Percentiles rank a stretch among this genome's conserved stretches.
phyloP scores from a whole-genome alignment of 2,797 vertebrate species.

The Platalea minor region DNA sequence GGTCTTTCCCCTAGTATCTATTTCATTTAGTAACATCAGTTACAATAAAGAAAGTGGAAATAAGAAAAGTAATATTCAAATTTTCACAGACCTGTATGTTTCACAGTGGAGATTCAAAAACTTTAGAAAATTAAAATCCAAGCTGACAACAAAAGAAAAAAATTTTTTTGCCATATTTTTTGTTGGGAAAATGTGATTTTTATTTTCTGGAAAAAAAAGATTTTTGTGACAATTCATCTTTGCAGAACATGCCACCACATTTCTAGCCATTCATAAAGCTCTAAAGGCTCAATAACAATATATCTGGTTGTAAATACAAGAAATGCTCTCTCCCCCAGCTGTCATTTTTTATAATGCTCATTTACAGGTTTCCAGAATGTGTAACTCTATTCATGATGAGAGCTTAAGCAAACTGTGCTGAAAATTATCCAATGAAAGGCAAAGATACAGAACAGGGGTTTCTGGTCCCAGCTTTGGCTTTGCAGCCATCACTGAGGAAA shows the following conservation, averaged over 20 bases:
- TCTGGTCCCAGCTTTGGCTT: not conserved
- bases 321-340: not conserved
- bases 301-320: not conserved
- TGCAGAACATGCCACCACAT: not conserved
- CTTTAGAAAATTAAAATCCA: not conserved
- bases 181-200: not conserved
- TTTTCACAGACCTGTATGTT: not conserved
- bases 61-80: not conserved
- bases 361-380: not conserved
- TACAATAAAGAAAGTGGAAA: not conserved
- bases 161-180: accelerated
- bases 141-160: accelerated
- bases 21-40: not conserved
- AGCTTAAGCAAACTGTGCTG: not conserved
- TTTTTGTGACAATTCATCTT: not conserved
- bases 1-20: not conserved
- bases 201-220: not conserved
- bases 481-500: not conserved
- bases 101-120: not conserved
- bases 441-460: not conserved
- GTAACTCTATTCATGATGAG: not conserved
- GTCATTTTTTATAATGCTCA: not conserved
- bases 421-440: not conserved
- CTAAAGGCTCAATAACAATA: not conserved
- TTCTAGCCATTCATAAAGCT: not conserved